Percentiles rank a stretch among this genome's conserved stretches.
phyloP scores from a whole-genome alignment of 2,888 invertebrate genomes.

The Colostygia pectinataria region DNA sequence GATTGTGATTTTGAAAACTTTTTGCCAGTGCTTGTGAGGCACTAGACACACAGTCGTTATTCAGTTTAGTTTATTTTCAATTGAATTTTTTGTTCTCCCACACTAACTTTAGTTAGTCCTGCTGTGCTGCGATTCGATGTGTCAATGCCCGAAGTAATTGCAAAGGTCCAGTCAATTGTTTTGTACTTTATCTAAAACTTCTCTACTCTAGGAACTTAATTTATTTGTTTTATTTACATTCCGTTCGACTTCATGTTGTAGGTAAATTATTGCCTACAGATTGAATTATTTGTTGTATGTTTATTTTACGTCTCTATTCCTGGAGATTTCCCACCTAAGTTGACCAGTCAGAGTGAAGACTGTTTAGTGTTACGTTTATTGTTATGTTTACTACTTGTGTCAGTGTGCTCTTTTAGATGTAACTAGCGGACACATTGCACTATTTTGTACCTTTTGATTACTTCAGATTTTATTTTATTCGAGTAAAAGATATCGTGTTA shows the following conservation, averaged over 20 bases:
- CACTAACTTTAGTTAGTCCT: background rate
- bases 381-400: conserved; percentile 68
- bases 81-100: conserved; percentile 9
- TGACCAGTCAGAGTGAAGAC: conserved; percentile 78
- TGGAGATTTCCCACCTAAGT: conserved; percentile 75
- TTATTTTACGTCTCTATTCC: conserved; percentile 52
- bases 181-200: conserved; percentile 37
- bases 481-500: conserved; percentile 57
- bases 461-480: conserved; percentile 55
- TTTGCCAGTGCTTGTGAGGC: conserved; percentile 59
- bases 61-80: conserved; percentile 4
- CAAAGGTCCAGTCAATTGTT: conserved; percentile 59
- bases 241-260: background rate
- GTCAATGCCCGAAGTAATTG: conserved; percentile 46
- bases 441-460: conserved; percentile 60
- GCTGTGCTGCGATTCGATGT: conserved; percentile 27
- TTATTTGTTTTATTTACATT: conserved; percentile 18
- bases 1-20: conserved; percentile 65
- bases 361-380: conserved; percentile 76
- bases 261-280: conserved; percentile 16
- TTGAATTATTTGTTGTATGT: conserved; percentile 33
- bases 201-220: conserved; percentile 31
- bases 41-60: conserved; percentile 50
- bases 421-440: conserved; percentile 69
- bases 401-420: conserved; percentile 54